Percentiles rank a stretch among this genome's conserved stretches.
Evolutionary conservation across 2,113 vertebrate species (phyloP).

Genomic region (Epinephelus moara): DNA sequence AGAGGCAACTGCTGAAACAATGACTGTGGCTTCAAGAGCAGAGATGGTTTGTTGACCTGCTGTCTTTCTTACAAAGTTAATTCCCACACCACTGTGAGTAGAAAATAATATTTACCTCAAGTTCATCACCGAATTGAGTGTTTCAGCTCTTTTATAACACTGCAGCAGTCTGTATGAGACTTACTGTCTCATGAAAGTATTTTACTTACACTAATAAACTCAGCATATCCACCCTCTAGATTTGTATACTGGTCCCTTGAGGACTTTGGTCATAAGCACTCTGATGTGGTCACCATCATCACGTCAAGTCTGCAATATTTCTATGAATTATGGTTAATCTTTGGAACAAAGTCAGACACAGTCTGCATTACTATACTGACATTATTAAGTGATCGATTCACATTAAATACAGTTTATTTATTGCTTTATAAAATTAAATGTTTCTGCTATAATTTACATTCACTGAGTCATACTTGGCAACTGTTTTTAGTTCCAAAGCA

Average conservation of each 20-base stretch:
- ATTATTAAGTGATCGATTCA: not conserved
- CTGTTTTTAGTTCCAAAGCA: not conserved
- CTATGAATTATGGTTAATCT: not conserved
- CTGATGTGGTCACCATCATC: not conserved
- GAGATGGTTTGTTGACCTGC: slow-evolving; percentile 4
- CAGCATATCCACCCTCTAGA: not conserved
- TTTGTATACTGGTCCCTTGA: not conserved
- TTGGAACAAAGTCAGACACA: no score
- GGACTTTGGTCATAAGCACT: not conserved
- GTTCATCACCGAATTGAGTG: not conserved
- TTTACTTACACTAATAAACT: slow-evolving; percentile 5
- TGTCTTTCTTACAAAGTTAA: not conserved
- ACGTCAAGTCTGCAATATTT: not conserved
- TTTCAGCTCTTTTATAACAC: not conserved
- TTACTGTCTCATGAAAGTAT: not conserved
- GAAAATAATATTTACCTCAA: not conserved
- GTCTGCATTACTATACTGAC: not conserved
- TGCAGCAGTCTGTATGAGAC: not conserved
- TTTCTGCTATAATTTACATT: slow-evolving; percentile 12
- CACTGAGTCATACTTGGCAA: slow-evolving; percentile 10
- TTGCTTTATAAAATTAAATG: not conserved
- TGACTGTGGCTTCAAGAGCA: not conserved
- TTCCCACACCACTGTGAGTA: not conserved
- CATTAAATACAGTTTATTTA: not conserved
- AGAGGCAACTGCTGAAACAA: not conserved